Conservation (phyloP, 2,797 vertebrate species). For the Takifugu rubripes region DNA sequence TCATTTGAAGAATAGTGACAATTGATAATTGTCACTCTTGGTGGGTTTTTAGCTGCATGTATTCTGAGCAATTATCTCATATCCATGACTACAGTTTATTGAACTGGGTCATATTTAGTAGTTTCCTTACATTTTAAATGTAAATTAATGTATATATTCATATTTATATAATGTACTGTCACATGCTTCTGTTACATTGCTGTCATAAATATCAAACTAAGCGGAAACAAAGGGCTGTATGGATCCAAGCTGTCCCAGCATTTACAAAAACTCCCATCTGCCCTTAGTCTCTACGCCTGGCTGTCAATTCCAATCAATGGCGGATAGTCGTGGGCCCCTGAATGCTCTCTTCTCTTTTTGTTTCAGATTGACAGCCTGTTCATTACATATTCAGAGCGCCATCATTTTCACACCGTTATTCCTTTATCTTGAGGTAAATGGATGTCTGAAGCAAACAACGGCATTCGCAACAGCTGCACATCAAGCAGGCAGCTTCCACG, state of each 20-base stretch:
- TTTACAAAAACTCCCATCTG: slow-evolving; percentile 24
- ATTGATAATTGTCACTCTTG: too few species aligned
- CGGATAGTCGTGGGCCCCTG: slow-evolving; percentile 25
- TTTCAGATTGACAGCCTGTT: slow-evolving; percentile 64
- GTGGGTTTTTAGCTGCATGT: too few species aligned
- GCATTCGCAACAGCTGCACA: slow-evolving; percentile 64
- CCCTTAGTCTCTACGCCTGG: slow-evolving; percentile 15
- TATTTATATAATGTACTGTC: too few species aligned
- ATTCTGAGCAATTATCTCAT: too few species aligned
- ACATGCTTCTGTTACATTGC: too few species aligned
- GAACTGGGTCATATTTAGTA: too few species aligned
- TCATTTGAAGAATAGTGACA: too few species aligned
- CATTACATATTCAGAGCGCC: slow-evolving; percentile 63
- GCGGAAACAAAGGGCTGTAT: slow-evolving; percentile 39
- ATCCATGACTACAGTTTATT: too few species aligned
- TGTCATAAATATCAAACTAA: slow-evolving; percentile 20
- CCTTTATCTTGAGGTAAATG: slow-evolving; percentile 69
- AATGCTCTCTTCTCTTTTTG: slow-evolving; percentile 35
- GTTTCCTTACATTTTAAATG: too few species aligned
- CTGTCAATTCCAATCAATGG: slow-evolving; percentile 59
- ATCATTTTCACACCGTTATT: slow-evolving; percentile 59
- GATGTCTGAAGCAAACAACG: slow-evolving; percentile 70
- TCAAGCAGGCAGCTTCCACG: slow-evolving; percentile 53
- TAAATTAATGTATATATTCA: too few species aligned
- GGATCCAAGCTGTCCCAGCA: slow-evolving; percentile 17